Evolutionary conservation across 2,113 vertebrate genomes (phyloP).

Genomic region (Chloropsis hardwickii): DNA sequence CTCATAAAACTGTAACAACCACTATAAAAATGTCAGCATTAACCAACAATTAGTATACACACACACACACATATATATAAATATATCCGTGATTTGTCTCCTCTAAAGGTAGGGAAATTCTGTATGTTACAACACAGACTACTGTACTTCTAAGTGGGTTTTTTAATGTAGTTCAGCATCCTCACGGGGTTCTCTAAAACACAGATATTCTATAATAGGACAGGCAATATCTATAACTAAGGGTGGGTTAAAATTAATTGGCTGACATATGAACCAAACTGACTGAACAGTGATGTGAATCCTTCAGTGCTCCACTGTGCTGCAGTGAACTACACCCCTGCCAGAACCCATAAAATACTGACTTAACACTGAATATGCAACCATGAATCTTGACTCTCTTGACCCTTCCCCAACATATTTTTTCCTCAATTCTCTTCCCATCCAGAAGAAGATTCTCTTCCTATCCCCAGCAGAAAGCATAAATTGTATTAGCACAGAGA

Average conservation of each 20-base stretch:
- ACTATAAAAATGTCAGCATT: neutral
- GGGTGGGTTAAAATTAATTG: neutral
- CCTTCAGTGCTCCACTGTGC: neutral
- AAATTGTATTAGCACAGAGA: neutral
- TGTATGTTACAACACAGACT: neutral
- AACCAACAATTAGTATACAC: neutral
- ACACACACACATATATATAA: neutral
- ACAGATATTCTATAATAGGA: neutral
- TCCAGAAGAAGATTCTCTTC: no score
- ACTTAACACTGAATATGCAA: neutral
- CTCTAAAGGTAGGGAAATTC: neutral
- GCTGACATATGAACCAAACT: neutral
- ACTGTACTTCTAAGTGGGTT: neutral
- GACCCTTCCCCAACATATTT: neutral
- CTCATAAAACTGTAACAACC: neutral
- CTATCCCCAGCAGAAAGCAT: neutral
- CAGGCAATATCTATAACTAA: neutral
- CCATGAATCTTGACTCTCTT: neutral
- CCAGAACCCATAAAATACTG: neutral
- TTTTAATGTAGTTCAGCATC: neutral
- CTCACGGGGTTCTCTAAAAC: neutral
- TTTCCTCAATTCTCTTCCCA: neutral
- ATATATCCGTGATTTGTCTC: neutral
- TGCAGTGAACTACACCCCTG: neutral
- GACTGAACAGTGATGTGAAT: neutral